Base-by-base conservation (phyloP, 2,797 vertebrate species). In the Sparidentex hasta region DNA sequence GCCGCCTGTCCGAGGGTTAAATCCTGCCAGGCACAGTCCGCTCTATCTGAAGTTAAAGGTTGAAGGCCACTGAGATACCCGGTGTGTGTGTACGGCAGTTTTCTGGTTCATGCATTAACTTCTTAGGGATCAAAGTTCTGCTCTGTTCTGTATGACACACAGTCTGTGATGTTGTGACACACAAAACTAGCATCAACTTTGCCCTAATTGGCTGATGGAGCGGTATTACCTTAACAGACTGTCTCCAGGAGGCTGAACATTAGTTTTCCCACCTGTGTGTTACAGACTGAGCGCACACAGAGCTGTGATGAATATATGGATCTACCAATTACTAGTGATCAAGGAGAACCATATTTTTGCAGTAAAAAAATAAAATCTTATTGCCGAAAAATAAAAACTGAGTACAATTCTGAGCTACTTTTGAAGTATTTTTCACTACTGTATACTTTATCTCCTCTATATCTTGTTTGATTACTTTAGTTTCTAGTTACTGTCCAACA, bases 91-190 rank as follows among this genome's bases (percentile, higher is more conserved):
- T 72, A 48, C 2, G 20, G n/a, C 20, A 21, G 41, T 44, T 47
- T 38, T 74, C n/a, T 55, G 57, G 87, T 63, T 91, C 71, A 91
- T 55, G 83, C 56, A 91, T 93, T 92, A 94, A 94, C 89, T 74
- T 74, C 41, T 13, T 20, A 0, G 2, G 38, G 88, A 71, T 63
- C 90, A 93, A 93, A 89, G 92, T 89, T 80, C 85, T 38, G 38
- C 11, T 78, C 11, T 38, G 38, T 38, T 78, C 11, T 74, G 52
- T 68, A 33, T 75, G 62, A 74, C 23, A 25, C 41, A 48, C 66
- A 7, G 18, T 14, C 20, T 4, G 25, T 25, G 46, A 80, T 41
- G 27, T 54, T 71, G 63, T 81, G 83, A 87, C 86, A 91, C 75
- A 85, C 57, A 90, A 67, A 91, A 44, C 47, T 18, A 12, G 27